Evolutionary conservation across 2,888 invertebrate species (phyloP).

Genomic region (Caenorhabditis wallacei): DNA sequence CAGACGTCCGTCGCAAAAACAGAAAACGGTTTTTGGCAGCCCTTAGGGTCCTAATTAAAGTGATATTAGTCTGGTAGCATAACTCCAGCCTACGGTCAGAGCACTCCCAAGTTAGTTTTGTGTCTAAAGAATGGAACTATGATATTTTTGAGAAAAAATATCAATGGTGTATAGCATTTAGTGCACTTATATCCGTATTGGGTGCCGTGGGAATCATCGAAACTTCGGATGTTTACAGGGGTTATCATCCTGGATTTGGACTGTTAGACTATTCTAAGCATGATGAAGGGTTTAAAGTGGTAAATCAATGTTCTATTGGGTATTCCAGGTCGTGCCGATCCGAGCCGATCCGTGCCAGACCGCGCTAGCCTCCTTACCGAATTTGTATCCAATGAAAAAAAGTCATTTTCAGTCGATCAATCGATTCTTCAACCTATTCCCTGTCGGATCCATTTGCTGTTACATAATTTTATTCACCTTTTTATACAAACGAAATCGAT

Average conservation of each 20-base stretch:
- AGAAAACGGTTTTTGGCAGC: no score
- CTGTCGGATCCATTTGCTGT: neutral
- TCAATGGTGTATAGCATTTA: neutral
- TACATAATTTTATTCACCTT: neutral
- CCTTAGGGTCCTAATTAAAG: no score
- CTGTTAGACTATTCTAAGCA: neutral
- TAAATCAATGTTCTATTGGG: neutral
- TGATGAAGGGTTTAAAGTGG: neutral
- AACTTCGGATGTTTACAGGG: neutral
- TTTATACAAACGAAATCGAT: neutral
- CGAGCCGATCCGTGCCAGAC: no score
- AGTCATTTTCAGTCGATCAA: neutral
- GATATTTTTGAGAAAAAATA: neutral
- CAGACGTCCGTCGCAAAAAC: no score
- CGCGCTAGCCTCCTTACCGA: no score
- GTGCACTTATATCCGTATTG: neutral
- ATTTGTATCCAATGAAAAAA: no score
- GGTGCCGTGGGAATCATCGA: neutral
- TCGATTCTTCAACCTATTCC: neutral
- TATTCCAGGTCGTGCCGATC: no score
- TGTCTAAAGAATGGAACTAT: neutral
- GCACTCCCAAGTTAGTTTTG: no score
- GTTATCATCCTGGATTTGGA: neutral
- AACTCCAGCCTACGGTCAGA: no score
- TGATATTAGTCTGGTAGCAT: no score